Conservation (phyloP, 2,797 vertebrate species). For the Dicrostonyx torquatus region DNA sequence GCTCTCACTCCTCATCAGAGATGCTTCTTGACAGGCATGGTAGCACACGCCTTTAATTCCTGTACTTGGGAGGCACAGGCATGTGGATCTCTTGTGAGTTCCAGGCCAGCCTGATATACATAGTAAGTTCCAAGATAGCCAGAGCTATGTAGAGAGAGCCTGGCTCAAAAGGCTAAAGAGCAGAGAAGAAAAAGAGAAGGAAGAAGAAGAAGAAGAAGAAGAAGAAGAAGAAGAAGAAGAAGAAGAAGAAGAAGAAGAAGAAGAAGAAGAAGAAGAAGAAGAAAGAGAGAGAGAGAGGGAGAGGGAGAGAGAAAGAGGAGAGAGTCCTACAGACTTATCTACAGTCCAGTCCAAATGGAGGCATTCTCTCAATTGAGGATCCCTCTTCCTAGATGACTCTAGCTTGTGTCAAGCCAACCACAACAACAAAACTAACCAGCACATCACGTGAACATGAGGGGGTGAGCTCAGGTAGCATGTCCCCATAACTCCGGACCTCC, state of each 20-base stretch:
- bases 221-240: not conserved
- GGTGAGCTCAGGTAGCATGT: not conserved
- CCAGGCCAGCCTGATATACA: not conserved
- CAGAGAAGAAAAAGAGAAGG: not conserved
- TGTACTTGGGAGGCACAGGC: not conserved
- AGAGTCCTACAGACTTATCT: not conserved
- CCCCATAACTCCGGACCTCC: not conserved
- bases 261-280: too few relatives aligned
- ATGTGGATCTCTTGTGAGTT: not conserved
- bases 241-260: not conserved
- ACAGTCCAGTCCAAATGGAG: not conserved
- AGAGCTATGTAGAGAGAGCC: not conserved
- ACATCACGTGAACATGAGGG: not conserved
- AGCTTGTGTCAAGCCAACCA: not conserved
- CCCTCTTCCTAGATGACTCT: not conserved
- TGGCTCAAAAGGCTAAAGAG: not conserved
- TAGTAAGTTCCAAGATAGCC: not conserved
- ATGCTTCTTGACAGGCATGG: not conserved
- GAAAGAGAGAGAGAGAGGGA: too few relatives aligned
- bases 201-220: fast-evolving
- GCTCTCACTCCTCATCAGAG: not conserved
- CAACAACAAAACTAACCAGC: not conserved
- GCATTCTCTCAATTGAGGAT: not conserved
- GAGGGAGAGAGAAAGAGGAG: too few relatives aligned
- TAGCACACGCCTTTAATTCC: not conserved